Evolutionary conservation across 2,888 invertebrate genomes (phyloP), one percentile per base, ranked within the genome.

Genomic region (Sphaerophoria taeniata): DNA sequence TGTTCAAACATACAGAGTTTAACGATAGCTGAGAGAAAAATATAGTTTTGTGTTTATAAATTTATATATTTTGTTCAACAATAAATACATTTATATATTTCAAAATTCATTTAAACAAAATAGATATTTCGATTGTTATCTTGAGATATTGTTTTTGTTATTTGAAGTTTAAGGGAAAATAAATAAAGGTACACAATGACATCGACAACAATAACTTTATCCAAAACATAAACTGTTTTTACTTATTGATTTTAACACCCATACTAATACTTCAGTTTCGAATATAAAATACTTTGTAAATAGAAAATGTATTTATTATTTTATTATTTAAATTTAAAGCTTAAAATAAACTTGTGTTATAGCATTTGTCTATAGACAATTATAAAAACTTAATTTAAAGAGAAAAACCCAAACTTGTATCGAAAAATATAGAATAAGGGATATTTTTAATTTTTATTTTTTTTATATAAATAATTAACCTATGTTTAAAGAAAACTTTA

Each of bases 401-500:
- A 74, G 78, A 74, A 60, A 47, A 79, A 74, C 49, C 65, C 71
- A 75, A 84, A 74, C 65, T 49, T 67, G 72, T 84, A 80, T 80
- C 61, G 67, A 80, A 84, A 84, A 79, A 83, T 83, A 78, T 78
- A 78, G 61, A 39, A 51, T 60, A 55, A 58, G 70, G 78, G 78
- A 63, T 67, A 67, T 72, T 56, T 73, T 34, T 69, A 31, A 11
- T 72, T 73, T 43, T 14, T 65, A 36, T 9, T 14, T 63, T 9
- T 33, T 63, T 34, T 49, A 33, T 11, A 34, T 49, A 33, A 49
- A 39, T 65, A 67, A 36, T 60, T 67, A 36, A 60, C 45, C 56
- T 76, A 70, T 63, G n/a, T n/a, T n/a, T 58, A 45, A 76, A 63
- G 70, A 75, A 74, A 75, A 43, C 36, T 43, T 58, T 58, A 31